Percentiles rank a stretch among this genome's conserved stretches.
Evolutionary conservation across 2,113 vertebrate species (phyloP).

Genomic region (Holacanthus passer): DNA sequence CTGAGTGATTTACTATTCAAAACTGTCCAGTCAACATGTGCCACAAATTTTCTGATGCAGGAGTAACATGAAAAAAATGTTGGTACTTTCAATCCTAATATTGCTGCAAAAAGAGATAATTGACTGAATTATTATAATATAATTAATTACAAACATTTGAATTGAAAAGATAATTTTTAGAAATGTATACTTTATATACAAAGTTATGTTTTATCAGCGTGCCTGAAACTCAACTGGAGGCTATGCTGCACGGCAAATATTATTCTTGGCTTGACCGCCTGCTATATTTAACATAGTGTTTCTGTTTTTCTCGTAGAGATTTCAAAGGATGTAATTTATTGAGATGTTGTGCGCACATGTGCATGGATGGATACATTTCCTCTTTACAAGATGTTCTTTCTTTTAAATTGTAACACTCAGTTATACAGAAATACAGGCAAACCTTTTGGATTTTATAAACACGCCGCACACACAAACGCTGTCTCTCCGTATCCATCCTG

Average conservation of each 20-base stretch:
- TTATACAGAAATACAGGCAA: constrained; percentile 7
- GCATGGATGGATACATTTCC: constrained; percentile 26
- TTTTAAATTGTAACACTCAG: constrained; percentile 31
- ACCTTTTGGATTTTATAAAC: constrained; percentile 20
- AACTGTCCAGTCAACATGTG: background rate
- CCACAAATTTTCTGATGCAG: background rate
- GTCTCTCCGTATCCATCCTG: constrained; percentile 10
- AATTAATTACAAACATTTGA: background rate
- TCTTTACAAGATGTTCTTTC: constrained; percentile 33
- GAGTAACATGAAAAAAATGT: background rate
- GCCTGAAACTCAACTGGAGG: constrained; percentile 16
- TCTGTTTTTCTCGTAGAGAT: constrained; percentile 56
- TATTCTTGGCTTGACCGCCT: constrained; percentile 36
- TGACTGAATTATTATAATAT: background rate
- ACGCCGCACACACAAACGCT: background rate
- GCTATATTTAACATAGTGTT: constrained; percentile 53
- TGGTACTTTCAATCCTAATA: background rate
- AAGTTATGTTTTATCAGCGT: background rate
- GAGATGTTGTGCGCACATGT: constrained; percentile 43
- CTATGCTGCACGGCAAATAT: constrained; percentile 32
- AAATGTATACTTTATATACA: background rate
- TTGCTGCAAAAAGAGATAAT: background rate
- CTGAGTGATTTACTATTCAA: background rate
- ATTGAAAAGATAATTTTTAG: background rate
- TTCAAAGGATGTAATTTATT: constrained; percentile 60